Conservation (phyloP, 2,113 vertebrate genomes). For the Notechis scutatus region DNA sequence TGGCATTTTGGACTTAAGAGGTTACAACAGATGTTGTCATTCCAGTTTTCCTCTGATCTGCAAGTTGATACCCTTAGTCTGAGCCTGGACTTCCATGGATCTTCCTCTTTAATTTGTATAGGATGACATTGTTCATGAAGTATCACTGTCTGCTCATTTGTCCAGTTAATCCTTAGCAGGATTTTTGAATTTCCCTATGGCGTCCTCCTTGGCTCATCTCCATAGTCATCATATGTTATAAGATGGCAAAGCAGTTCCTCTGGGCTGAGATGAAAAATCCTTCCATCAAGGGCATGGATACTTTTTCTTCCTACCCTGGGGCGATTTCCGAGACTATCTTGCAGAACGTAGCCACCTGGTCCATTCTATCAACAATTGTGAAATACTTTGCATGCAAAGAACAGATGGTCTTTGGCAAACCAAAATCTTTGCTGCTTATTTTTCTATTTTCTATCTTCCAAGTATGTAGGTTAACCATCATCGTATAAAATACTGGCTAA, state of each 20-base stretch:
- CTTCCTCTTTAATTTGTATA: not conserved
- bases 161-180: not conserved
- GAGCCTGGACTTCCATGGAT: not conserved
- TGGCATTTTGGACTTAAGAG: not conserved
- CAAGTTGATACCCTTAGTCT: not conserved
- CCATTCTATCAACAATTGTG: not conserved
- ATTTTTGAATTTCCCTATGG: not conserved
- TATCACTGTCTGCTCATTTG: not conserved
- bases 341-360: not conserved
- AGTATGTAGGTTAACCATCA: not conserved
- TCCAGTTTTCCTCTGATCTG: not conserved
- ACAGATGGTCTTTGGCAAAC: not conserved
- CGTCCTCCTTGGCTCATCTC: not conserved
- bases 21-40: not conserved
- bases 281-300: not conserved
- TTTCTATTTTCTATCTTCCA: not conserved
- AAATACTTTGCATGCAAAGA: not conserved
- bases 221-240: not conserved
- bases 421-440: not conserved
- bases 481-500: not conserved
- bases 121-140: not conserved
- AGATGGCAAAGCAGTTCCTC: not conserved
- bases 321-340: not conserved
- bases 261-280: not conserved
- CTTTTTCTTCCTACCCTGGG: not conserved